Conservation (phyloP, 2,113 vertebrate genomes). For the Regulus satrapa region DNA sequence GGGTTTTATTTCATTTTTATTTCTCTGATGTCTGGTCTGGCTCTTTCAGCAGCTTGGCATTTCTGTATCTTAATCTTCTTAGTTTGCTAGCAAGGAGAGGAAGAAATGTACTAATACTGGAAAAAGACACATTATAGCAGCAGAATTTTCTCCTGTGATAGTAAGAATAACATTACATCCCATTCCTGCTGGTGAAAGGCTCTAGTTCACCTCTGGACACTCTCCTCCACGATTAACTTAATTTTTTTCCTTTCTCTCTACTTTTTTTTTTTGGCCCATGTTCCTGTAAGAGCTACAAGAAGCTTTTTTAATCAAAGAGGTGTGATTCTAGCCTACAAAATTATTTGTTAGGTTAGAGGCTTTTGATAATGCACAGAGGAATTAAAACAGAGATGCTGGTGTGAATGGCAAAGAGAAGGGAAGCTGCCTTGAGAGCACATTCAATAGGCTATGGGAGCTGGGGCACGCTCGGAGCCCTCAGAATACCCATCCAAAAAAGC, state of each 20-base stretch:
- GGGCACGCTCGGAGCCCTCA: neutral
- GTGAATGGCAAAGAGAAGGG: neutral
- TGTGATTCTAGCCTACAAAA: neutral
- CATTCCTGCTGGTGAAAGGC: neutral
- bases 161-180: neutral
- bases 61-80: conserved; percentile 32
- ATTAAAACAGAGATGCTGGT: neutral
- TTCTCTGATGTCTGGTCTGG: conserved; percentile 7
- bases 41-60: neutral
- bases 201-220: neutral
- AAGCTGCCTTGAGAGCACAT: neutral
- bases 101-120: neutral
- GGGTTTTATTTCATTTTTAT: neutral
- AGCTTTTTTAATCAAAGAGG: neutral
- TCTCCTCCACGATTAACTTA: neutral
- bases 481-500: neutral
- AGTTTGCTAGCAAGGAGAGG: neutral
- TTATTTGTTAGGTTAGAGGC: neutral
- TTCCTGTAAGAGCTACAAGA: neutral
- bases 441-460: neutral
- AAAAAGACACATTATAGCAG: neutral
- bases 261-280: neutral
- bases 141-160: neutral
- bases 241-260: conserved; percentile 13
- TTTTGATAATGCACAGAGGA: neutral